Evolutionary conservation across 2,113 vertebrate genomes (phyloP).

Genomic region (Apus apus): DNA sequence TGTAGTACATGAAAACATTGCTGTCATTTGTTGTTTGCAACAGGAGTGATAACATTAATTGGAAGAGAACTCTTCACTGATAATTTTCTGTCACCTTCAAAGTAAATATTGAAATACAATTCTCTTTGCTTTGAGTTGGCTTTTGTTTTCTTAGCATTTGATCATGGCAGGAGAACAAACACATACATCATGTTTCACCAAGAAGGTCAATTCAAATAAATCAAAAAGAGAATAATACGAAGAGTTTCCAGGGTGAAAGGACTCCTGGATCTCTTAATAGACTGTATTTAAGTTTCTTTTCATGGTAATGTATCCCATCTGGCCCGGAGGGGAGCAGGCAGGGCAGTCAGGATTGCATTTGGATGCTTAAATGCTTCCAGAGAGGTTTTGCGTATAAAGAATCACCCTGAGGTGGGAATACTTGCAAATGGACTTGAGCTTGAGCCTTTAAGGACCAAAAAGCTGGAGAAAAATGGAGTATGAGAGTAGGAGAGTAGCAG

Average conservation of each 20-base stretch:
- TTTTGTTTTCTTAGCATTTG: neutral
- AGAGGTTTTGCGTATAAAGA: neutral
- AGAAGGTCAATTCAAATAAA: conserved; percentile 3
- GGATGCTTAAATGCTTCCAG: neutral
- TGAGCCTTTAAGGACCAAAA: neutral
- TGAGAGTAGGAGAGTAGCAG: neutral
- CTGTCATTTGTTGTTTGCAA: conserved; percentile 4
- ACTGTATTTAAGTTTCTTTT: neutral
- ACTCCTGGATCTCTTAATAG: neutral
- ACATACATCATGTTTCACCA: neutral
- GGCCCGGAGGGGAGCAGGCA: neutral
- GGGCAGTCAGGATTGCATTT: neutral
- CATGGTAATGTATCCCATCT: neutral
- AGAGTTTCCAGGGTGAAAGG: neutral
- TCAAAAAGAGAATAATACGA: neutral
- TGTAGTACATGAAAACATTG: neutral
- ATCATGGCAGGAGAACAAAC: neutral
- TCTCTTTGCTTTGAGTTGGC: neutral
- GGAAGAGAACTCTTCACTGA: neutral
- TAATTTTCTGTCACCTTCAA: conserved; percentile 19
- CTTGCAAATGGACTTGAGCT: neutral
- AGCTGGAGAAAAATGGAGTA: neutral
- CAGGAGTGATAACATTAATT: conserved; percentile 18
- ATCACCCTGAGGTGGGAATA: neutral
- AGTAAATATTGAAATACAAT: conserved; percentile 34